A percentile compares a stretch with the other conserved stretches of the same genome.
Evolutionary conservation across 2,797 vertebrate genomes (phyloP).

Genomic region (Melanotaenia parkinsoni): DNA sequence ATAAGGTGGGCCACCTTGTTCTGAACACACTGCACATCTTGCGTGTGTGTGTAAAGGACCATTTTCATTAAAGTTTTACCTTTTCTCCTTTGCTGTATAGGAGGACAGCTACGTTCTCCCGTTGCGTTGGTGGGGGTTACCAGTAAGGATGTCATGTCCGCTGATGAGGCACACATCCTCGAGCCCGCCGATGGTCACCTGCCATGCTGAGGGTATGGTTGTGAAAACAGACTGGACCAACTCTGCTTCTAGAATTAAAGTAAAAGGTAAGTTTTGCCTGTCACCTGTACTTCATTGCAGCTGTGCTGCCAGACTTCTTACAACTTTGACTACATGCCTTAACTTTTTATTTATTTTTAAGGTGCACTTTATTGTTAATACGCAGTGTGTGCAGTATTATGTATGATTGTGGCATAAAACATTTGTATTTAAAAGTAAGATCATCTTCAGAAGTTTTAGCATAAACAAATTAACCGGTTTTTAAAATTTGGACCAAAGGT

Average conservation of each 20-base stretch:
- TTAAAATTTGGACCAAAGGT: too few relatives aligned
- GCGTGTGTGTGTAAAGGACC: background rate
- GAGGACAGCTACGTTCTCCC: conserved; percentile 74
- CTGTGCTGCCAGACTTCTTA: background rate
- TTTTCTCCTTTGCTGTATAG: conserved; percentile 51
- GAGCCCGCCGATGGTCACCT: conserved; percentile 74
- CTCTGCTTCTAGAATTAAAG: conserved; percentile 55
- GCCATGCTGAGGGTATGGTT: conserved; percentile 78
- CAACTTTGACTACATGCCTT: too few relatives aligned
- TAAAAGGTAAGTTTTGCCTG: conserved; percentile 71
- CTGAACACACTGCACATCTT: background rate
- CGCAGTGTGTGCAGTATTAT: too few relatives aligned
- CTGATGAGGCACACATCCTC: conserved; percentile 31
- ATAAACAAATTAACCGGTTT: too few relatives aligned
- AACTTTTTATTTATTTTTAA: too few relatives aligned
- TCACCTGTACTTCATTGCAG: background rate
- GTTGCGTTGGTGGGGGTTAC: conserved; percentile 73
- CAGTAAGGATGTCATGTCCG: conserved; percentile 80
- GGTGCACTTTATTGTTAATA: too few relatives aligned
- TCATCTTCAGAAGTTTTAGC: too few relatives aligned
- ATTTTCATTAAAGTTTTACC: background rate
- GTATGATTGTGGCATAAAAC: too few relatives aligned
- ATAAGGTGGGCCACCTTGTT: conserved; percentile 65
- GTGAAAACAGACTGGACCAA: conserved; percentile 62
- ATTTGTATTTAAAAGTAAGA: too few relatives aligned